phyloP scores from a whole-genome alignment of 1,140 invertebrate species.

The Maniola jurtina region DNA sequence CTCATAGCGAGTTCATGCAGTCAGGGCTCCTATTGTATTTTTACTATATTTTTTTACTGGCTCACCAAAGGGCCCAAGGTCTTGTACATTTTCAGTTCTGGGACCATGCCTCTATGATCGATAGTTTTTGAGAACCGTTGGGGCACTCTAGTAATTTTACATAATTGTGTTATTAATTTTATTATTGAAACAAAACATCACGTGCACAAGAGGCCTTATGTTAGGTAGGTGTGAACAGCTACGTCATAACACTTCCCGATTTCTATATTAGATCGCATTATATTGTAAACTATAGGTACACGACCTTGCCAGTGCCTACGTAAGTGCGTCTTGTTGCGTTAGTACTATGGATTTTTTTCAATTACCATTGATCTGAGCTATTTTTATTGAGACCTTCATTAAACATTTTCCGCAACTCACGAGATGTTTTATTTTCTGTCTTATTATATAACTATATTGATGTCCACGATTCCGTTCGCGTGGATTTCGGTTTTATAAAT shows the following conservation, averaged over 20 bases:
- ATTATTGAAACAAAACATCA: no score
- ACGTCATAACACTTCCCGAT: constrained; percentile 48
- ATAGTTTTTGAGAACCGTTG: no score
- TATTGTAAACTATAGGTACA: constrained; percentile 33
- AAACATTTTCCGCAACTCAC: constrained; percentile 13
- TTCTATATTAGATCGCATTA: constrained; percentile 43
- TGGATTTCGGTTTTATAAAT: neutral
- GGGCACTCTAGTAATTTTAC: no score
- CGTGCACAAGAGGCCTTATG: constrained; percentile 6
- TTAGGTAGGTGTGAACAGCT: constrained; percentile 14
- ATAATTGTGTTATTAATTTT: no score
- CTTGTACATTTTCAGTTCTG: no score
- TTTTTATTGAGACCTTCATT: constrained; percentile 23
- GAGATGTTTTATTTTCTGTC: neutral
- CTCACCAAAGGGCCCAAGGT: no score
- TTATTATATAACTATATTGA: neutral
- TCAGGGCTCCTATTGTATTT: no score
- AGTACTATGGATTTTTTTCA: constrained; percentile 22
- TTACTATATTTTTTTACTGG: no score
- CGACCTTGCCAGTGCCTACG: constrained; percentile 35
- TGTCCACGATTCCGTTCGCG: neutral
- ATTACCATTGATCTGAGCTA: constrained; percentile 20
- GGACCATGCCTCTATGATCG: no score
- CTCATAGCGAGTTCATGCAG: no score
- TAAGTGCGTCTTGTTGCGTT: constrained; percentile 14